phyloP scores from a whole-genome alignment of 1,140 invertebrate species.

The Cydia pomonella region DNA sequence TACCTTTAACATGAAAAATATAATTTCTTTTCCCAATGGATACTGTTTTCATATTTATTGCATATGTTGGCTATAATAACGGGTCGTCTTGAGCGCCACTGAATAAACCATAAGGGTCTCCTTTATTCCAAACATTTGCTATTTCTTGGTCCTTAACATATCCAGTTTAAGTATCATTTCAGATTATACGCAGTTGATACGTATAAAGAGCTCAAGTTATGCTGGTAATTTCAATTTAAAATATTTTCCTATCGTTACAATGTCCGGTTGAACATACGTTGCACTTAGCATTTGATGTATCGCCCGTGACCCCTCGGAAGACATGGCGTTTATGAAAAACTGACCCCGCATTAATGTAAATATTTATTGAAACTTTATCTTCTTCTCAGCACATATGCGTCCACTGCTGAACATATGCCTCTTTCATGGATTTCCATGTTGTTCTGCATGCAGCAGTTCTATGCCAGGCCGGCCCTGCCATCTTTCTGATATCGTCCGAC shows the following conservation, averaged over 20 bases:
- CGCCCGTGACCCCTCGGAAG: not conserved
- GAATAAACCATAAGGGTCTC: not conserved
- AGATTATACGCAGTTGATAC: not conserved
- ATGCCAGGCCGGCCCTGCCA: no score
- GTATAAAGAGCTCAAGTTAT: no score
- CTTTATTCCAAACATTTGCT: not conserved
- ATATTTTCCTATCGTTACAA: not conserved
- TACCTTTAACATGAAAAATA: no score
- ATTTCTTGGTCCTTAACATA: not conserved
- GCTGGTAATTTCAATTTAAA: not conserved
- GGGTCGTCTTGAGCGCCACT: not conserved
- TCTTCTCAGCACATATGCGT: no score
- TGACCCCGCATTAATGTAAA: not conserved
- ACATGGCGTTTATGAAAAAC: not conserved
- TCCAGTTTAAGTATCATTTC: not conserved
- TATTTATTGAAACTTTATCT: not conserved
- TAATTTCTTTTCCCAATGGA: not conserved
- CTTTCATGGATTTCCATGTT: no score
- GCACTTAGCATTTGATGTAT: not conserved
- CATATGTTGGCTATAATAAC: not conserved
- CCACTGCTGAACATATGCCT: no score
- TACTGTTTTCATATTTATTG: not conserved
- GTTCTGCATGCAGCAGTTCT: no score
- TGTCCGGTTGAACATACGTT: not conserved
- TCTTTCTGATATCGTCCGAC: no score